Evolutionary conservation across 1,140 invertebrate genomes (phyloP), one percentile per base, ranked within the genome.

Genomic region (Sesamia nonagrioides): DNA sequence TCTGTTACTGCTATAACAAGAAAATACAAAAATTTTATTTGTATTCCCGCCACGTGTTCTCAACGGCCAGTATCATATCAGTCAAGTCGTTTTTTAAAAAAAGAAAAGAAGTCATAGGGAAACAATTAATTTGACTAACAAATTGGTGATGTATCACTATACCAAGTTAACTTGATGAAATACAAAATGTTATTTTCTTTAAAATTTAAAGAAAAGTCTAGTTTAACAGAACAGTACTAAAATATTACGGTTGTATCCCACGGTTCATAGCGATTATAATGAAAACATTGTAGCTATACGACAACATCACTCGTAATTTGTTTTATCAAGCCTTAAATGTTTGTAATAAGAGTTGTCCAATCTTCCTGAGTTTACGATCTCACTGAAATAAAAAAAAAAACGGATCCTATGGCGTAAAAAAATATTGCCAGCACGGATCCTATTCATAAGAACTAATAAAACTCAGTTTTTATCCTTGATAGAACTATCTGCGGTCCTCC

Each of bases 171-270:
- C 68, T 72, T 72, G 60, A 63, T 63, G 37, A 72, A 54, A 72
- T 54, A 72, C 50, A 72, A 68, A 50, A 69, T 58, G 71, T 58
- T 73, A 73, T 73, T 58, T 45, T 73, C 15, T 18, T 27, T 68
- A 54, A 17, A 68, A 66, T 54, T 56, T 48, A 75, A 48, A 58
- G 48, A 9, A 66, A 52, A 77, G 37, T 11, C 27, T 63, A 68
- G 83, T 82, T 83, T 78, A 83, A 89, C 66, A 83, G 85, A 91
- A 92, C 89, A 92, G 89, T 89, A 88, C 84, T 84, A 87, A 18
- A 85, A 86, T 45, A 52, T 72, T 58, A 78, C 45, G 71, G 33
- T 84, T 80, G 45, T 18, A 50, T 83, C 42, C 74, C 82, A 80
- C 56, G 69, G 27, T 18, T 78, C 74, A 80, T 78, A 82, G 84